phyloP scores from a whole-genome alignment of 2,113 vertebrate genomes.

The Nanorana parkeri region DNA sequence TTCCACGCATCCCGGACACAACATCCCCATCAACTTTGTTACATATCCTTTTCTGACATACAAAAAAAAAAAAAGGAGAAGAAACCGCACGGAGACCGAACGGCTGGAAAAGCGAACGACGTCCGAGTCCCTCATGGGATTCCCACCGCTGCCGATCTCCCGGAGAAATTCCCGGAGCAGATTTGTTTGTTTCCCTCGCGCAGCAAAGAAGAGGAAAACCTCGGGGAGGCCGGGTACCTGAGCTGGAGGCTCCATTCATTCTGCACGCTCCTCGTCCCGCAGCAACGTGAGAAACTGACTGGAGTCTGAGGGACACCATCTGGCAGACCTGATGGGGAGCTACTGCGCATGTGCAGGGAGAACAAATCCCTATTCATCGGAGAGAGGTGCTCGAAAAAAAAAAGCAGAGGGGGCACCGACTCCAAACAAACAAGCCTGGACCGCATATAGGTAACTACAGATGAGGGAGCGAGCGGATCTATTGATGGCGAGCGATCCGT shows the following conservation, averaged over 20 bases:
- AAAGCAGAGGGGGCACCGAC: constrained; percentile 10
- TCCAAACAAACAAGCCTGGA: constrained; percentile 38
- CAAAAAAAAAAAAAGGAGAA: no score
- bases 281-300: constrained; percentile 51
- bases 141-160: no score
- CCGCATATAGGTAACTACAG: background rate
- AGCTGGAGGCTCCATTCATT: constrained; percentile 24
- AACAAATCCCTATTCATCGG: constrained; percentile 56
- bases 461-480: no score
- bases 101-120: no score
- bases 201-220: background rate
- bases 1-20: no score
- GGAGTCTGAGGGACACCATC: constrained; percentile 54
- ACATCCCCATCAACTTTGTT: no score
- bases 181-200: background rate
- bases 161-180: no score
- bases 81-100: no score
- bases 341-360: constrained; percentile 34
- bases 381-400: constrained; percentile 37
- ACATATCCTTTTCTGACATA: no score
- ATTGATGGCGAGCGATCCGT: no score
- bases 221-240: constrained; percentile 33
- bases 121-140: no score
- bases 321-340: constrained; percentile 46
- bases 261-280: constrained; percentile 43